A percentile compares a stretch with the other conserved stretches of the same genome.
phyloP scores from a whole-genome alignment of 2,113 vertebrate species.

The Illadopsis cleaveri region DNA sequence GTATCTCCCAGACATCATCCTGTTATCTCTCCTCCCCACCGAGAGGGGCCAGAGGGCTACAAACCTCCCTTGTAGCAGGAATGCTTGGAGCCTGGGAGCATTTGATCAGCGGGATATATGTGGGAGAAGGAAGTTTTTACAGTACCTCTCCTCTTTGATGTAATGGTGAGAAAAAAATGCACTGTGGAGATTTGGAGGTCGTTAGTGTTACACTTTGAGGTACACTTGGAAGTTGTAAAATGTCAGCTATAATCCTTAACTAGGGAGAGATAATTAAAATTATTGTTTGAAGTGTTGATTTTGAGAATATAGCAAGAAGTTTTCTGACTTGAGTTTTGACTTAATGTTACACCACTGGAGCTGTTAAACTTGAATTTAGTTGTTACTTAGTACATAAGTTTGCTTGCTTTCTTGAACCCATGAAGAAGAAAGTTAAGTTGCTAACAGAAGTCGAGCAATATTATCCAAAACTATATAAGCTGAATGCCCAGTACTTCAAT shows the following conservation, averaged over 20 bases:
- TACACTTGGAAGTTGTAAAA: neutral
- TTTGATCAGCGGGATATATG: neutral
- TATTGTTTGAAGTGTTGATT: neutral
- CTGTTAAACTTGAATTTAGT: neutral
- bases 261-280: neutral
- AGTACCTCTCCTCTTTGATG: neutral
- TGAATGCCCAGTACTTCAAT: neutral
- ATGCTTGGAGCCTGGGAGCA: neutral
- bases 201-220: neutral
- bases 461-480: neutral
- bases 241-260: neutral
- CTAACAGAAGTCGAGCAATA: neutral
- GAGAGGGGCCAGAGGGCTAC: neutral
- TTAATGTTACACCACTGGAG: neutral
- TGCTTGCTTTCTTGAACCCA: neutral
- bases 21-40: neutral
- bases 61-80: neutral
- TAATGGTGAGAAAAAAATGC: neutral
- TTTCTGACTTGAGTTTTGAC: neutral
- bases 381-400: neutral
- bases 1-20: neutral
- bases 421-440: neutral
- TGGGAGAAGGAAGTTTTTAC: neutral
- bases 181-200: neutral
- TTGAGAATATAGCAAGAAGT: neutral